Conservation (phyloP, 2,797 vertebrate species). For the Sarcoramphus papa region DNA sequence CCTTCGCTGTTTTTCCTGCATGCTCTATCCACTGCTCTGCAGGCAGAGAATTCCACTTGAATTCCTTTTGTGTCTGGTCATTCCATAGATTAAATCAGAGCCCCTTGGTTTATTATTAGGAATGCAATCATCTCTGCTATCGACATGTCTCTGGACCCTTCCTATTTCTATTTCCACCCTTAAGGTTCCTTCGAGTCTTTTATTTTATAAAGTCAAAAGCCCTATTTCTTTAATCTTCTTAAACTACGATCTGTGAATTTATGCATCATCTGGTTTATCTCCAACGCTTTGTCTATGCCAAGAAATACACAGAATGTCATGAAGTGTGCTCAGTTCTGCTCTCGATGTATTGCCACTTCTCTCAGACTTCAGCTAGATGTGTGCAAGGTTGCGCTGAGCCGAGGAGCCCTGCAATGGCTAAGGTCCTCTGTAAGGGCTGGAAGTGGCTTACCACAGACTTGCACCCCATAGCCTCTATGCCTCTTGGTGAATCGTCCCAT, state of each 20-base stretch:
- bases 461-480: not conserved
- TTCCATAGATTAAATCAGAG: constrained; percentile 57
- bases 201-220: not conserved
- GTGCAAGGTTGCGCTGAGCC: rapidly evolving
- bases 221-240: not conserved
- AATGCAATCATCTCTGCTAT: not conserved
- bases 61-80: constrained; percentile 62
- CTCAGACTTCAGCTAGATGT: not conserved
- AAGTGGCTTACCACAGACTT: not conserved
- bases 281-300: not conserved
- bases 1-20: not conserved
- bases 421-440: not conserved
- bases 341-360: rapidly evolving
- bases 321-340: not conserved
- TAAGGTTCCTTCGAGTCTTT: not conserved
- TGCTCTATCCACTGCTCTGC: not conserved
- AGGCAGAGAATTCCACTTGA: constrained; percentile 40
- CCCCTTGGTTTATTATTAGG: not conserved
- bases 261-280: not conserved
- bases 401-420: not conserved
- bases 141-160: not conserved
- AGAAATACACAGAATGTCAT: not conserved
- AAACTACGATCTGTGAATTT: not conserved
- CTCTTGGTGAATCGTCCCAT: not conserved
- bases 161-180: not conserved